These are phyloP conservation scores for Turdus rufiventris DNA, from an alignment of 2,113 vertebrate species.

Conservation along the genomic window DNA sequence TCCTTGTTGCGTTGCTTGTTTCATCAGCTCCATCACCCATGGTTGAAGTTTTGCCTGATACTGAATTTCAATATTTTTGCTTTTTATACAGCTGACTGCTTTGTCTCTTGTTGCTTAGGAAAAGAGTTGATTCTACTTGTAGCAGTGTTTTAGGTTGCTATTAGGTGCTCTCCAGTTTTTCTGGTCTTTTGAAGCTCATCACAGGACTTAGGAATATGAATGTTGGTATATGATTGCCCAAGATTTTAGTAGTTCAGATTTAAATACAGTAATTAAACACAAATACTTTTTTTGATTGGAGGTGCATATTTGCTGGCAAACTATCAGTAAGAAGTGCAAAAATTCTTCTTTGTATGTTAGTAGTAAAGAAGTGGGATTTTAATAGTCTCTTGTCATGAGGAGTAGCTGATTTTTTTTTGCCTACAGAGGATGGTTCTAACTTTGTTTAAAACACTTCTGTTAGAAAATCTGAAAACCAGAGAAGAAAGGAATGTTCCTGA, in stretches of 20 bases:
- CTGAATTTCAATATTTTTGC: neutral
- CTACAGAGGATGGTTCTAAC: neutral
- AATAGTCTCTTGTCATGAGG: neutral
- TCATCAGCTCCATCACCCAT: neutral
- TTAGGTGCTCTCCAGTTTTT: neutral
- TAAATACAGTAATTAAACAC: neutral
- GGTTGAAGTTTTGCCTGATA: neutral
- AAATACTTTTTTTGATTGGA: neutral
- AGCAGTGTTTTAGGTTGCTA: neutral
- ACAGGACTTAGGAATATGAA: neutral
- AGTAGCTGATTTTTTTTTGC: neutral
- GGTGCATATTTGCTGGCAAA: neutral
- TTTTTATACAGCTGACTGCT: neutral
- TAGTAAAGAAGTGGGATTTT: neutral
- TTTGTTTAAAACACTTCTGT: neutral
- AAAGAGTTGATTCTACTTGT: neutral
- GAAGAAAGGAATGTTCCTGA: neutral
- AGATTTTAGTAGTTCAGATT: neutral
- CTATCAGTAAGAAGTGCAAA: neutral
- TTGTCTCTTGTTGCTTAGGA: neutral
- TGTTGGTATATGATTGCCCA: neutral
- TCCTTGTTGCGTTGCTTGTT: neutral
- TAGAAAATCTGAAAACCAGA: neutral
- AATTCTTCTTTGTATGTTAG: rapidly evolving
- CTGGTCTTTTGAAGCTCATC: neutral